Base-by-base conservation (phyloP, 2,113 vertebrate species). In the Vombatus ursinus region DNA sequence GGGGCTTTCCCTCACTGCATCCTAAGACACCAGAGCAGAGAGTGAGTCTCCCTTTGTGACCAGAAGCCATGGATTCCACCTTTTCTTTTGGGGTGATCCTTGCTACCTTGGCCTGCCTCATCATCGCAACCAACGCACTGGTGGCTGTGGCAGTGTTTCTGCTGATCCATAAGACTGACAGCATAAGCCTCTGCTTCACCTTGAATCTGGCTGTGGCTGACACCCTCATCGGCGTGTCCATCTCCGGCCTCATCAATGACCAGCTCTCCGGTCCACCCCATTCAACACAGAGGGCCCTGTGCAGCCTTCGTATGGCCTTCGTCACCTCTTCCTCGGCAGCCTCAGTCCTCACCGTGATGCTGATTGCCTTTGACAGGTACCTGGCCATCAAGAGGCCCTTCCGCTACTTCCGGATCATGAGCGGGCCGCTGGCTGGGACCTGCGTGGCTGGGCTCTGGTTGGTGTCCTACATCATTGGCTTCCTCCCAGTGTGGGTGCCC, bases 361-460 rank as follows among this genome's bases (percentile, higher is more conserved):
- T 99, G 94, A 98, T 99, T 14, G 99, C 99, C 0, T 98, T 99
- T 0, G 99, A 99, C 98, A 99, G 99, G 91, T 99, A 99, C 92
- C 97, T 99, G n/a, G 99, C 99, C 1, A 99, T 99, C 97, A 99
- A 99, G 97, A 98, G 98, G 96, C 99, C 99, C 0, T 98, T 99
- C 96, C 98, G 98, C 50, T 99, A 99, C 93, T 96, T 98, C 0
- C 98, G 98, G 98, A 96, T 99, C 94, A 98, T 99, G 94, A 98
- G 98, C 0, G 98, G 98, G 26, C 95, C 95, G 2, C 95, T 98
- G 2, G 98, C 99, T 0, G 97, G 95, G 0, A 48, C 96, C 14
- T 98, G 98, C 25, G 91, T 99, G 96, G 93, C 97, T 0, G 97
- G 93, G 4, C 97, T 99, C 89, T 99, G 99, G 99, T 90, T 99